A percentile compares a stretch with the other conserved stretches of the same genome.
Evolutionary conservation across 2,797 vertebrate species (phyloP).

Genomic region (Neosalanx taihuensis): DNA sequence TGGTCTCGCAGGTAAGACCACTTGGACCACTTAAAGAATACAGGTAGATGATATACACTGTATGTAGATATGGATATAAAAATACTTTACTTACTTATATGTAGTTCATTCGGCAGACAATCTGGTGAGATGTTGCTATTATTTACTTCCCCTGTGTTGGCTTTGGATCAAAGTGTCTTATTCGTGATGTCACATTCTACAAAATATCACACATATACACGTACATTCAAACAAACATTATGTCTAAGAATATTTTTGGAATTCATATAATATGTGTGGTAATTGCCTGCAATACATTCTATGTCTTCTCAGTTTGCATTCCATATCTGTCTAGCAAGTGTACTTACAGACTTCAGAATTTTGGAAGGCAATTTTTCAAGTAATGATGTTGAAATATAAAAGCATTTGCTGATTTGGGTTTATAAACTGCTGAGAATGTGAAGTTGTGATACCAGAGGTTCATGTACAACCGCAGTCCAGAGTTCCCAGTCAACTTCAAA

Average conservation of each 20-base stretch:
- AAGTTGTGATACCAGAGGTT: too few species aligned
- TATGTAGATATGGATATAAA: background rate
- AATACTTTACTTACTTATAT: background rate
- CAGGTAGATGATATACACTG: background rate
- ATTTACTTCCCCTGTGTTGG: background rate
- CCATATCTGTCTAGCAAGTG: background rate
- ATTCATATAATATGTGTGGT: background rate
- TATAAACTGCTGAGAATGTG: too few species aligned
- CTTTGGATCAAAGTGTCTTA: background rate
- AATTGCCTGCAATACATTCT: background rate
- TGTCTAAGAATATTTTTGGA: background rate
- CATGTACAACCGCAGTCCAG: too few species aligned
- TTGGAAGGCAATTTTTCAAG: too few species aligned
- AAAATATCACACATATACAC: too few species aligned
- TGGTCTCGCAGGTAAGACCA: conserved; percentile 89
- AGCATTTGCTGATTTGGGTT: too few species aligned
- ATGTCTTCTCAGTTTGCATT: background rate
- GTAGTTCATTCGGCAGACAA: background rate
- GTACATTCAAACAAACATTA: background rate
- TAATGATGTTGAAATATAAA: too few species aligned
- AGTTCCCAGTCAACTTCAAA: too few species aligned
- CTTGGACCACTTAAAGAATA: too few species aligned
- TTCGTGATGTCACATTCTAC: too few species aligned
- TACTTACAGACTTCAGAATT: too few species aligned
- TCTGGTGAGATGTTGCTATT: background rate